Conservation (phyloP, 2,797 vertebrate genomes). For the Garrulus glandarius region DNA sequence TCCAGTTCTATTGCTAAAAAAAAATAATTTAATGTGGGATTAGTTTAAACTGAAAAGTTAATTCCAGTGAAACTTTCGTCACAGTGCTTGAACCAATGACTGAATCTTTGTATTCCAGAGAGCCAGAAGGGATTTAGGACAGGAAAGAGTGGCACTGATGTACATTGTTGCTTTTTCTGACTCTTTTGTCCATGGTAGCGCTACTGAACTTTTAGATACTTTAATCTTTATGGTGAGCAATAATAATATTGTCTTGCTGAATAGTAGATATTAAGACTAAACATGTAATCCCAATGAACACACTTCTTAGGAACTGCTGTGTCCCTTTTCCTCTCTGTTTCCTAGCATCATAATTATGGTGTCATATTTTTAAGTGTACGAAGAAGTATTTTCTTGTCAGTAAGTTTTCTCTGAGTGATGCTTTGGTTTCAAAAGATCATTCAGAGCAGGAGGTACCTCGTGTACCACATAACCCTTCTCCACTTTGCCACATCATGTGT, state of each 20-base stretch:
- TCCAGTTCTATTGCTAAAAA: neutral
- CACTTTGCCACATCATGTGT: neutral
- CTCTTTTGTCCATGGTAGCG: neutral
- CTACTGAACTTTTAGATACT: neutral
- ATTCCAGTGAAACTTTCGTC: neutral
- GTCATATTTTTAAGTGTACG: neutral
- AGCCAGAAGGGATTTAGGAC: neutral
- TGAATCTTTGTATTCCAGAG: neutral
- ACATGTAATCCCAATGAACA: neutral
- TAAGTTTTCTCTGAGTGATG: neutral
- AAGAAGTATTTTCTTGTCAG: neutral
- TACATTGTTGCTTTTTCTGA: neutral
- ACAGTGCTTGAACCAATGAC: neutral
- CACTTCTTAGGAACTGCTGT: neutral
- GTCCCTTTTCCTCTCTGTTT: neutral
- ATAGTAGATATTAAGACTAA: neutral
- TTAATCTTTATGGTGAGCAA: neutral
- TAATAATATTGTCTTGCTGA: neutral
- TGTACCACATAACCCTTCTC: neutral
- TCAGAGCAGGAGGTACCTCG: neutral
- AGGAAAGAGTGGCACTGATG: neutral
- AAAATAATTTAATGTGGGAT: neutral
- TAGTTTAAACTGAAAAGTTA: neutral
- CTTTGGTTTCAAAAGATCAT: neutral
- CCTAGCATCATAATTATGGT: neutral